phyloP scores from a whole-genome alignment of 2,888 invertebrate species.

The Parochlus steinenii region DNA sequence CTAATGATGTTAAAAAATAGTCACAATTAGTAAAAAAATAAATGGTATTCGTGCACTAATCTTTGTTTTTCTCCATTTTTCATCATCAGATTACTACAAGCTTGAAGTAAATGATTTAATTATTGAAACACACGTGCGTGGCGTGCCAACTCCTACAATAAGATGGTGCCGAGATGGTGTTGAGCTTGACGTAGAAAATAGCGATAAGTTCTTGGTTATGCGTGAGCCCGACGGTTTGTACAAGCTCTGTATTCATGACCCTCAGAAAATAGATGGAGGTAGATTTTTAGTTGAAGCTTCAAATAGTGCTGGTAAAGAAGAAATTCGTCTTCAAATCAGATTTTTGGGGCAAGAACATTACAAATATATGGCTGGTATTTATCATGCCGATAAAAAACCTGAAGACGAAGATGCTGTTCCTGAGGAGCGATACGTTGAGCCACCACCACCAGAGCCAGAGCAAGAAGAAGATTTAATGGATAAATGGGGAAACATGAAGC shows the following conservation, averaged over 20 bases:
- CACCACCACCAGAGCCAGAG: slow-evolving; percentile 19
- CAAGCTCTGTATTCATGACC: slow-evolving; percentile 37
- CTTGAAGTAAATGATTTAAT: slow-evolving; percentile 54
- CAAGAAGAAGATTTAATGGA: slow-evolving; percentile 18
- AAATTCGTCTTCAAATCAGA: slow-evolving; percentile 51
- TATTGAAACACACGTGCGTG: slow-evolving; percentile 61
- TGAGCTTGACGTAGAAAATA: slow-evolving; percentile 34
- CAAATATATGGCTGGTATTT: slow-evolving; percentile 20
- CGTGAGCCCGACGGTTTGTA: slow-evolving; percentile 33
- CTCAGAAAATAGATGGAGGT: slow-evolving; percentile 43
- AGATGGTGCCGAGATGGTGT: slow-evolving; percentile 62
- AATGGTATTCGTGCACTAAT: no score
- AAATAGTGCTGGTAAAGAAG: slow-evolving; percentile 52
- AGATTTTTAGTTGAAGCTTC: slow-evolving; percentile 55
- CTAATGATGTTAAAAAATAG: background rate
- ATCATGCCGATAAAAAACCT: slow-evolving; percentile 28
- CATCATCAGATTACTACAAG: slow-evolving; percentile 48
- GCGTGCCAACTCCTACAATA: slow-evolving; percentile 51
- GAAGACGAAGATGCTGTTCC: slow-evolving; percentile 23
- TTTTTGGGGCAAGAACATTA: slow-evolving; percentile 39
- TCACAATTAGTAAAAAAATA: background rate
- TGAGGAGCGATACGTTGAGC: background rate
- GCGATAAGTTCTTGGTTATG: slow-evolving; percentile 40
- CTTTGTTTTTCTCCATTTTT: slow-evolving; percentile 10
- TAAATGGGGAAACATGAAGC: slow-evolving; percentile 8